A percentile compares a stretch with the other conserved stretches of the same genome.
phyloP scores from a whole-genome alignment of 2,797 vertebrate genomes.

The Esox masquinongy region DNA sequence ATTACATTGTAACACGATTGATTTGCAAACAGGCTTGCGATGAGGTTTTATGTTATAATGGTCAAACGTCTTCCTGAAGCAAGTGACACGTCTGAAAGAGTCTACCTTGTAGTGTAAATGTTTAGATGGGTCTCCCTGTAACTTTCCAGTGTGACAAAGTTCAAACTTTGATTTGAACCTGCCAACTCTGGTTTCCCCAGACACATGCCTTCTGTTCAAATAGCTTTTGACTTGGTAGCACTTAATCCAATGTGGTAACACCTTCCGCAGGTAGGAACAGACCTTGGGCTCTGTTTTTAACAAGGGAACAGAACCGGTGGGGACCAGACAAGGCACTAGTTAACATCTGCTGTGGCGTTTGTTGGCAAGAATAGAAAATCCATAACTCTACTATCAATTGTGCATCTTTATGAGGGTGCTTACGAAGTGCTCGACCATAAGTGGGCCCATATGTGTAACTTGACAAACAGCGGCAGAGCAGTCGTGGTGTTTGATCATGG shows the following conservation, averaged over 20 bases:
- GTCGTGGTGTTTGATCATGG: slow-evolving; percentile 50
- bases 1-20: too few relatives aligned
- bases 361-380: slow-evolving; percentile 20
- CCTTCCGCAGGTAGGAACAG: slow-evolving; percentile 35
- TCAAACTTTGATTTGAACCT: background rate
- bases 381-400: slow-evolving; percentile 32
- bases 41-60: background rate
- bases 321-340: slow-evolving; percentile 11
- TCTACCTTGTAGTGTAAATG: background rate
- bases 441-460: slow-evolving; percentile 52
- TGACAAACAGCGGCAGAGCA: slow-evolving; percentile 51
- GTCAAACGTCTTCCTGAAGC: background rate
- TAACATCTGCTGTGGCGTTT: slow-evolving; percentile 40
- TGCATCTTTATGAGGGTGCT: slow-evolving; percentile 38
- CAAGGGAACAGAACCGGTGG: background rate
- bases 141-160: background rate
- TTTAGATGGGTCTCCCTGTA: background rate
- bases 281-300: slow-evolving; percentile 17
- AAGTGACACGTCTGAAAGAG: background rate
- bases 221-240: background rate
- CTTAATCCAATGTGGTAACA: background rate
- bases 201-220: background rate
- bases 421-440: slow-evolving; percentile 45
- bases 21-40: background rate
- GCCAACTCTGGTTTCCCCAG: background rate